Evolutionary conservation across 2,113 vertebrate species (phyloP).

Genomic region (Menidia beryllina): DNA sequence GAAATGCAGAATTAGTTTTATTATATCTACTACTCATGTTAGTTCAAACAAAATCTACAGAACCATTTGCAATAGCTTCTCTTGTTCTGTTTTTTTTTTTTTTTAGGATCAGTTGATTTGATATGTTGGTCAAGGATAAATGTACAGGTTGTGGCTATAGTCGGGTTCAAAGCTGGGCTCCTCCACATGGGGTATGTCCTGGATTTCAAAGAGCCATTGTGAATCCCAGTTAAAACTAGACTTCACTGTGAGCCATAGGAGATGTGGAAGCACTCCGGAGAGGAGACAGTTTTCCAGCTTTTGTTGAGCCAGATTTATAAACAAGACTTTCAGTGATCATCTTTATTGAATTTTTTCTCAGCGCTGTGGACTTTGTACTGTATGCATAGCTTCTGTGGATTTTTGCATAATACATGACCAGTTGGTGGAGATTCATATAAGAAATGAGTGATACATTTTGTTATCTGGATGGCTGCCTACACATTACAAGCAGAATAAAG

Average conservation of each 20-base stretch:
- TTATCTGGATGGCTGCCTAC: conserved; percentile 2
- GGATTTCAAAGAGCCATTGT: conserved; percentile 53
- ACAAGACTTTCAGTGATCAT: conserved; percentile 9
- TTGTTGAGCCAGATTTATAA: conserved; percentile 15
- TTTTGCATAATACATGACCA: conserved; percentile 31
- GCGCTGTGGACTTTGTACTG: conserved; percentile 10
- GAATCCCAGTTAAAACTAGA: conserved; percentile 39
- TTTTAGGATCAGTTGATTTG: conserved; percentile 49
- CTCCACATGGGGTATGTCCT: conserved; percentile 62
- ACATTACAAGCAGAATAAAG: neutral
- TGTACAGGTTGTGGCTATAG: conserved; percentile 34
- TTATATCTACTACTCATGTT: conserved; percentile 7
- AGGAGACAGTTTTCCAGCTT: conserved; percentile 22
- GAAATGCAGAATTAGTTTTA: conserved; percentile 27
- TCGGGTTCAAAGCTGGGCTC: conserved; percentile 43
- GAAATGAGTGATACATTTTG: conserved; percentile 12
- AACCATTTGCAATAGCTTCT: conserved; percentile 6
- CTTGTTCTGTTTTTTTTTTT: conserved; percentile 43
- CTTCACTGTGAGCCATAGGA: conserved; percentile 11
- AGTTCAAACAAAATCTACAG: conserved; percentile 12
- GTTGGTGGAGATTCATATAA: conserved; percentile 5
- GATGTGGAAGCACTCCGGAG: neutral
- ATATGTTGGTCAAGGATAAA: conserved; percentile 51
- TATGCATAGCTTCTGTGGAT: conserved; percentile 22
- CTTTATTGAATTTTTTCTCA: conserved; percentile 16